A percentile compares a stretch with the other conserved stretches of the same genome.
Evolutionary conservation across 2,797 vertebrate species (phyloP).

Genomic region (Leuciscus waleckii): DNA sequence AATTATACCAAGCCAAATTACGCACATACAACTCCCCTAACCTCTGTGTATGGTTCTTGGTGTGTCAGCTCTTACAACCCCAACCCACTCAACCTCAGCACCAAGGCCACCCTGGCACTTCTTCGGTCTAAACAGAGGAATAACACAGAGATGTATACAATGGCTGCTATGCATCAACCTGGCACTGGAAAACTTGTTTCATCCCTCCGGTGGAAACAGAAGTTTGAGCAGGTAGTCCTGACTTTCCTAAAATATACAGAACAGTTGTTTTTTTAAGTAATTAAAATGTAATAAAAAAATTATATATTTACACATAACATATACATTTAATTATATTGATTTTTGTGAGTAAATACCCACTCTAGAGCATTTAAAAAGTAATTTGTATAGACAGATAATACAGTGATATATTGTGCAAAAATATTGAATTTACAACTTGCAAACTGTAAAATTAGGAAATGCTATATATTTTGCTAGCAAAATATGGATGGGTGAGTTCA

Average conservation of each 20-base stretch:
- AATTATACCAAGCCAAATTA: slow-evolving; percentile 96
- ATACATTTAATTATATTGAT: background rate
- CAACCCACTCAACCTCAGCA: slow-evolving; percentile 93
- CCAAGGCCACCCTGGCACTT: slow-evolving; percentile 92
- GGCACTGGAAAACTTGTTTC: slow-evolving; percentile 94
- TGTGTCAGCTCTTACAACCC: slow-evolving; percentile 94
- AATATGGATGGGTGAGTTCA: background rate
- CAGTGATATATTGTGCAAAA: background rate
- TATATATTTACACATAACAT: background rate
- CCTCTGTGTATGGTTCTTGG: slow-evolving; percentile 96
- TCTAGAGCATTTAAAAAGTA: background rate
- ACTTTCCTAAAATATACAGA: background rate
- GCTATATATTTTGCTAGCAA: background rate
- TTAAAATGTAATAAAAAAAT: background rate
- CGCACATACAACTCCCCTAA: slow-evolving; percentile 79
- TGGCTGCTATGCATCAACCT: slow-evolving; percentile 88
- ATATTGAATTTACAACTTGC: background rate
- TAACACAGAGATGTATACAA: slow-evolving; percentile 85
- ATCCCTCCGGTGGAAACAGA: slow-evolving; percentile 92
- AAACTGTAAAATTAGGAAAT: background rate
- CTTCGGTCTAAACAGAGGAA: slow-evolving; percentile 92
- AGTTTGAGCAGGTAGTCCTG: slow-evolving; percentile 90
- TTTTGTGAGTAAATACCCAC: background rate
- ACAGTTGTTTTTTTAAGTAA: background rate
- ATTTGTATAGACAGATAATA: background rate